Percentiles rank a stretch among this genome's conserved stretches.
Evolutionary conservation across 2,113 vertebrate species (phyloP).

Genomic region (Furnarius figulus): DNA sequence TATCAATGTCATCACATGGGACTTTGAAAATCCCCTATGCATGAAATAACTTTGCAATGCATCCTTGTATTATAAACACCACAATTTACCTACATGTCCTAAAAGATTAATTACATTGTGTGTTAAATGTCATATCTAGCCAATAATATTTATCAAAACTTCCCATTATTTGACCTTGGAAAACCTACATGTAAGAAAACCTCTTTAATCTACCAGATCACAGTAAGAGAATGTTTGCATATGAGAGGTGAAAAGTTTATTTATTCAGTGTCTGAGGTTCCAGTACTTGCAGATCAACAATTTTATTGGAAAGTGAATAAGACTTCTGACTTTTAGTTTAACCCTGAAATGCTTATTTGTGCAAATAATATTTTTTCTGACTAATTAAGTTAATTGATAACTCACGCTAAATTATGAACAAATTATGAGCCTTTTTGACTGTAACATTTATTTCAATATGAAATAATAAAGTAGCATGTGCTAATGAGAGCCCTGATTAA

Average conservation of each 20-base stretch:
- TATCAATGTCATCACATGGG: conserved; percentile 76
- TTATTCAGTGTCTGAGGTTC: background rate
- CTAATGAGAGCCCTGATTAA: background rate
- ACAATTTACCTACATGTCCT: conserved; percentile 33
- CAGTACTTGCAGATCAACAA: background rate
- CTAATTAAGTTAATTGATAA: background rate
- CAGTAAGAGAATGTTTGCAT: conserved; percentile 47
- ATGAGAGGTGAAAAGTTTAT: conserved; percentile 16
- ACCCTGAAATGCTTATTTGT: background rate
- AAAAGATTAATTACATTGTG: conserved; percentile 37
- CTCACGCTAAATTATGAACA: background rate
- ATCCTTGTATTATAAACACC: conserved; percentile 32
- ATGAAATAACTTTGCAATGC: conserved; percentile 65
- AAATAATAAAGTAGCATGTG: background rate
- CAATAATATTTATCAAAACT: background rate
- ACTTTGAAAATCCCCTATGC: conserved; percentile 72
- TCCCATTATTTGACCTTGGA: conserved; percentile 8
- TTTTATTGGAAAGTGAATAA: background rate
- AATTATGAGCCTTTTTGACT: background rate
- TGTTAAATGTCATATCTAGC: conserved; percentile 14
- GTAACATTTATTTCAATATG: background rate
- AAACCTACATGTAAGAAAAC: background rate
- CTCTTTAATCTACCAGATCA: background rate
- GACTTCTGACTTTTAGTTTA: background rate
- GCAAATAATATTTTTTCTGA: background rate